Conservation (phyloP, 2,797 vertebrate species). For the Manis javanica region DNA sequence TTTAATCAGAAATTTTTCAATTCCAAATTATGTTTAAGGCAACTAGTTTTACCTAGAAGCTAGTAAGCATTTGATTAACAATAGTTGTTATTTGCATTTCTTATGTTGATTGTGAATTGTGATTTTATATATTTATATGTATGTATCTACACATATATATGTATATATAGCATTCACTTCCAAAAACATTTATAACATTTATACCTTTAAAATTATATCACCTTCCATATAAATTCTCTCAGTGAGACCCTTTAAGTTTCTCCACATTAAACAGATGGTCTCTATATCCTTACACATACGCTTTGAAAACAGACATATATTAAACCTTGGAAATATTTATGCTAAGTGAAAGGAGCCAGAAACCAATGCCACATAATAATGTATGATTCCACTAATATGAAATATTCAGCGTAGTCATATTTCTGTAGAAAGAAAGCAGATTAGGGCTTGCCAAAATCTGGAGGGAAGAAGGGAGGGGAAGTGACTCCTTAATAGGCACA, state of each 20-base stretch:
- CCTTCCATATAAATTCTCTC: not conserved
- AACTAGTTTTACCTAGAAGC: not conserved
- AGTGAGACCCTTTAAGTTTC: not conserved
- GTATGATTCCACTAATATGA: not conserved
- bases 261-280: not conserved
- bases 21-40: not conserved
- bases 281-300: not conserved
- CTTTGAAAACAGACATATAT: not conserved
- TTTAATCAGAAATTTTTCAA: slow-evolving; percentile 16
- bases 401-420: not conserved
- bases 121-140: not conserved
- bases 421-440: not conserved
- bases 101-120: not conserved
- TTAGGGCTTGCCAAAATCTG: rapidly evolving
- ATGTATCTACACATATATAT: too few species aligned
- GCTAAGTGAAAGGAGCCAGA: not conserved
- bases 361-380: not conserved
- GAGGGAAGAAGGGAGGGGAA: not conserved
- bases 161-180: not conserved
- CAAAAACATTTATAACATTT: not conserved
- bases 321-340: not conserved
- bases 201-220: not conserved
- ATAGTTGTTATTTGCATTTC: not conserved
- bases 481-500: not conserved
- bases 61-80: not conserved